Conservation (phyloP, 2,797 vertebrate genomes). For the Microctenopoma stevenorrisi region DNA sequence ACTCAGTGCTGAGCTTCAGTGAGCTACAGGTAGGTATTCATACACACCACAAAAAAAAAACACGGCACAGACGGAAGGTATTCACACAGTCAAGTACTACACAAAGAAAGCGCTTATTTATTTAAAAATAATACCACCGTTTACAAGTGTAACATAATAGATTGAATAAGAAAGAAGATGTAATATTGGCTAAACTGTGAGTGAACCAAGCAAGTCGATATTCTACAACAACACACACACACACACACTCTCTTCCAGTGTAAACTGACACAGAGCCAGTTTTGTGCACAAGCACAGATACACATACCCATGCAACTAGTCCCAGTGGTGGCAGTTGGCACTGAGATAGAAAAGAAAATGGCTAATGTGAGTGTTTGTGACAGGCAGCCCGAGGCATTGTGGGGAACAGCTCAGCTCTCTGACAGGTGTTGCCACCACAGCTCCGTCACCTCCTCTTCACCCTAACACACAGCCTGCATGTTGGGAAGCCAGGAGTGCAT, state of each 20-base stretch:
- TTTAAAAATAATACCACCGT: neutral
- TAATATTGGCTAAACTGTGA: conserved; percentile 3
- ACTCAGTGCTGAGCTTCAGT: neutral
- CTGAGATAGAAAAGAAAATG: conserved; percentile 59
- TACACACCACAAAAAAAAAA: neutral
- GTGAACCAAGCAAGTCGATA: neutral
- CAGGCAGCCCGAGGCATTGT: conserved; percentile 65
- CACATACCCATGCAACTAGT: conserved; percentile 10
- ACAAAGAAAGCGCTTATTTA: neutral
- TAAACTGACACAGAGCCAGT: conserved; percentile 9
- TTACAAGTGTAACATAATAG: neutral
- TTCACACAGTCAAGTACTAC: neutral
- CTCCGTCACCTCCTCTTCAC: conserved; percentile 35
- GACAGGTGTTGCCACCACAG: conserved; percentile 63
- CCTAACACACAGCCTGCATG: conserved; percentile 39
- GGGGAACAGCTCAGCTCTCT: conserved; percentile 53
- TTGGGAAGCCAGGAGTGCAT: conserved; percentile 33
- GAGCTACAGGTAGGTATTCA: conserved; percentile 3
- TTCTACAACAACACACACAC: neutral
- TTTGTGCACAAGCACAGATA: conserved; percentile 18
- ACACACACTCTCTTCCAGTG: conserved; percentile 21
- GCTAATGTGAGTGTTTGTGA: conserved; percentile 72
- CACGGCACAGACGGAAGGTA: neutral
- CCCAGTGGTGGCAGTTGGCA: conserved; percentile 11
- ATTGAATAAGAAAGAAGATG: neutral